phyloP scores from a whole-genome alignment of 2,113 vertebrate genomes.

The Trachemys scripta region DNA sequence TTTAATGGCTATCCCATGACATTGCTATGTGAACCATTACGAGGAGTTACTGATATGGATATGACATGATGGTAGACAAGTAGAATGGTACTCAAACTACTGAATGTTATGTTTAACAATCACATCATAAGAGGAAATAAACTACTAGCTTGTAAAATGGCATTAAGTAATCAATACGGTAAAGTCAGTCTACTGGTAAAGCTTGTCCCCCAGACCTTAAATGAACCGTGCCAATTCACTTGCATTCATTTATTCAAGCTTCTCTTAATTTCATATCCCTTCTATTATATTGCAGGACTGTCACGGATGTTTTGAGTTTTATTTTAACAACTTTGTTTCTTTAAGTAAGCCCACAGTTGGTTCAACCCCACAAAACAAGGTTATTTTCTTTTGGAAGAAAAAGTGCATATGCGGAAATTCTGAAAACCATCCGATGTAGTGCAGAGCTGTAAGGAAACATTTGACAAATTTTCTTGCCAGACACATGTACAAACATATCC shows the following conservation, averaged over 20 bases:
- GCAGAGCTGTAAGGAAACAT: background rate
- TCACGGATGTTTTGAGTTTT: background rate
- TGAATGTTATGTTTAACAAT: background rate
- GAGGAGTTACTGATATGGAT: background rate
- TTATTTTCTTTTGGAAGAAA: background rate
- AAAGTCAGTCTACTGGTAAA: background rate
- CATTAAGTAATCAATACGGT: background rate
- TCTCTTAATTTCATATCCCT: background rate
- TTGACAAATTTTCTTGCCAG: slow-evolving; percentile 37
- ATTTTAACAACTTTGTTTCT: slow-evolving; percentile 12
- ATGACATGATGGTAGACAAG: background rate
- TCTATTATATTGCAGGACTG: background rate
- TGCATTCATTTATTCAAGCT: background rate
- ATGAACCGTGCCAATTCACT: background rate
- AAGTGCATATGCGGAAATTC: background rate
- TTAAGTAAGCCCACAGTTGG: slow-evolving; percentile 1
- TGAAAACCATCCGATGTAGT: slow-evolving; percentile 5
- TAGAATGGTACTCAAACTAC: background rate
- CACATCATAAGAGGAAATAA: background rate
- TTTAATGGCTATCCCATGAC: background rate
- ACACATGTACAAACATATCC: background rate
- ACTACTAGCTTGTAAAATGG: background rate
- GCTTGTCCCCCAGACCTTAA: background rate
- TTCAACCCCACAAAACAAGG: background rate
- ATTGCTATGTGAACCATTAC: background rate